These are phyloP conservation scores for Lycopodina hypogea DNA, from an alignment of 37 sponge, comb jelly and placozoan species.

Conservation along the genomic window DNA sequence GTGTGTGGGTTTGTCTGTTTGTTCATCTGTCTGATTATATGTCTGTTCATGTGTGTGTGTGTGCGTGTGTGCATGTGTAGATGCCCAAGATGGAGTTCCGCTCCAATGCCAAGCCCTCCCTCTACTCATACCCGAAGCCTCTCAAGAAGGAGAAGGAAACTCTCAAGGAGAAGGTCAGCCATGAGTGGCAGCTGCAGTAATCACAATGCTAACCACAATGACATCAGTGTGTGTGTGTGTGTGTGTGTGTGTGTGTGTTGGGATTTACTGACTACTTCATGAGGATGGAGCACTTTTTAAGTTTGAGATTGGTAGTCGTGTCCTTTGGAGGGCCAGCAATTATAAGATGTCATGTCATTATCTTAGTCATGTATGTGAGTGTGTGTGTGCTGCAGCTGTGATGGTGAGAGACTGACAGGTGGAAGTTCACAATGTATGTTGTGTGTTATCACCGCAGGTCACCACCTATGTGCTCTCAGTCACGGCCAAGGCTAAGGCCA, in stretches of 20 bases:
- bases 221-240: neutral
- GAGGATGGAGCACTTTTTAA: neutral
- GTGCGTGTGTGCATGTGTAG: constrained; percentile 29
- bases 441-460: too few relatives aligned
- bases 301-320: too few relatives aligned
- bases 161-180: constrained; percentile 82
- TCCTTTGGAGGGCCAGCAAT: too few relatives aligned
- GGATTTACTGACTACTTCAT: neutral
- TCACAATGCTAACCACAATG: neutral
- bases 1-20: neutral
- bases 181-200: too few relatives aligned
- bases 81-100: constrained; percentile 91
- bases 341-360: too few relatives aligned
- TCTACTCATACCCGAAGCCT: constrained; percentile 83
- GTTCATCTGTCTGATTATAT: too few relatives aligned
- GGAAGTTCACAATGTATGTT: too few relatives aligned
- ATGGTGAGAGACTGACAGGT: too few relatives aligned
- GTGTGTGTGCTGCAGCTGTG: too few relatives aligned
- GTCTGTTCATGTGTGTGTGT: too few relatives aligned
- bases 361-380: too few relatives aligned
- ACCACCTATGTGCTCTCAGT: constrained; percentile 93
- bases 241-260: neutral
- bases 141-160: constrained; percentile 91
- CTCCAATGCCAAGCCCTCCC: constrained; percentile 88
- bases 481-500: constrained; percentile 83